Evolutionary conservation across 1,140 invertebrate species (phyloP).

Genomic region (Akabosia matsudoensis): DNA sequence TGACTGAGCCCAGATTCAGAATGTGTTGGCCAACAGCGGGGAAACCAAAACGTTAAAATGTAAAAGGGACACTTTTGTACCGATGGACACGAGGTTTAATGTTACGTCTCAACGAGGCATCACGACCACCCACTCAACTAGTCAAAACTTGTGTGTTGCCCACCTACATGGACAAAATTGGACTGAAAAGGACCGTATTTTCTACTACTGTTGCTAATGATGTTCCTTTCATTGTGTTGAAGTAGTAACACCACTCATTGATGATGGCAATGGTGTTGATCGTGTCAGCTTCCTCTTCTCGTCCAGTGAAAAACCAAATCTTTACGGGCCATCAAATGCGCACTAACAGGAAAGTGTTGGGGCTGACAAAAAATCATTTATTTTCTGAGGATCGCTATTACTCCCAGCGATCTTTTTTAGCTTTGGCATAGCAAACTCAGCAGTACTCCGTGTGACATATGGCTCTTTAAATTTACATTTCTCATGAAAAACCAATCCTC

Average conservation of each 20-base stretch:
- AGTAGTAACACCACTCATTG: neutral
- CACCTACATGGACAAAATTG: slow-evolving; percentile 42
- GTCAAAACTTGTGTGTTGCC: slow-evolving; percentile 42
- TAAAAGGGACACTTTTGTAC: neutral
- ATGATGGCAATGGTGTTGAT: neutral
- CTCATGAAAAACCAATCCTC: slow-evolving; percentile 3
- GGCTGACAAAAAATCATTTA: slow-evolving; percentile 16
- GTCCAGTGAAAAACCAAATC: neutral
- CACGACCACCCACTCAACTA: slow-evolving; percentile 46
- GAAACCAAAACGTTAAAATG: slow-evolving; percentile 5
- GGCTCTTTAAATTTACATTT: slow-evolving; percentile 21
- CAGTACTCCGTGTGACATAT: slow-evolving; percentile 4
- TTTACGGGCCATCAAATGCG: neutral
- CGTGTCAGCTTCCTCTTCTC: neutral
- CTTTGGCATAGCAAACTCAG: neutral
- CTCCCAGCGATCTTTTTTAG: neutral
- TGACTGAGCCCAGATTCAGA: neutral
- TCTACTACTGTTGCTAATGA: slow-evolving; percentile 2
- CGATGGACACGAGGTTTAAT: slow-evolving; percentile 29
- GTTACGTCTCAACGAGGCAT: slow-evolving; percentile 43
- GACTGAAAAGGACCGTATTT: neutral
- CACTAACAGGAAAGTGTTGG: neutral
- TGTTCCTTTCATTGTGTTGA: neutral
- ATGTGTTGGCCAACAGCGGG: neutral
- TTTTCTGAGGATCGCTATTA: neutral